Base-by-base conservation (phyloP, 2,797 vertebrate species). In the Siniperca scherzeri region DNA sequence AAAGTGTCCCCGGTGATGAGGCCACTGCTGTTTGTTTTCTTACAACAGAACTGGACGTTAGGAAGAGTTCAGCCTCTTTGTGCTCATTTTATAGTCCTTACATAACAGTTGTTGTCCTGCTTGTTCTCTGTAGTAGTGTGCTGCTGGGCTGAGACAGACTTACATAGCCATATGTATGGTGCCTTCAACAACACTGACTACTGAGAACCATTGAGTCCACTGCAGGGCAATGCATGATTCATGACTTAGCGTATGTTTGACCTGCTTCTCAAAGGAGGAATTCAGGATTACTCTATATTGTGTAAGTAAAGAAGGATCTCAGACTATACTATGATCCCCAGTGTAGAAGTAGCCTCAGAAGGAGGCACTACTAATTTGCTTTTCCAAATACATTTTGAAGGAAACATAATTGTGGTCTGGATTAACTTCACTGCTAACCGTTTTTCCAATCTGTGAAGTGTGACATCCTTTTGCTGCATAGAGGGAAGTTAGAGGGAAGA, bases 201-300 rank as follows among this genome's bases (percentile, higher is more conserved):
- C 66, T 48, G 65, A 77, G 48, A 73, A 73, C 53, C 61, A 55
- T 33, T 16, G 83, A 78, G 69, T 83, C 70, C 75, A 57, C 74
- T 61, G 74, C 73, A 84, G 79, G 77, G 17, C 67, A n/a, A 53
- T 87, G 59, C 62, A 79, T 88, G 78, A 92, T 89, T 88, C 40
- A 89, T 88, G 75, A 71, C 66, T 70, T 77, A 68, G 72, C 46
- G 48, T 76, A 82, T 82, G 81, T 86, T 88, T 90, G 81, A 88
- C 83, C 88, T 77, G 84, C 70, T 89, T 79, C 78, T 68, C 52
- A 36, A 52, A 61, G n/a, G 5, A 64, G 52, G 22, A 50, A 70
- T 50, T 79, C 57, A 70, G 50, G 33, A 71, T 55, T n/a, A 55
- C 7, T 67, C 25, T n/a, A 46, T 38, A 38, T 8, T 36, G 57